Evolutionary conservation across 2,888 invertebrate genomes (phyloP), one percentile per base, ranked within the genome.

Genomic region (Bombylius discolor): DNA sequence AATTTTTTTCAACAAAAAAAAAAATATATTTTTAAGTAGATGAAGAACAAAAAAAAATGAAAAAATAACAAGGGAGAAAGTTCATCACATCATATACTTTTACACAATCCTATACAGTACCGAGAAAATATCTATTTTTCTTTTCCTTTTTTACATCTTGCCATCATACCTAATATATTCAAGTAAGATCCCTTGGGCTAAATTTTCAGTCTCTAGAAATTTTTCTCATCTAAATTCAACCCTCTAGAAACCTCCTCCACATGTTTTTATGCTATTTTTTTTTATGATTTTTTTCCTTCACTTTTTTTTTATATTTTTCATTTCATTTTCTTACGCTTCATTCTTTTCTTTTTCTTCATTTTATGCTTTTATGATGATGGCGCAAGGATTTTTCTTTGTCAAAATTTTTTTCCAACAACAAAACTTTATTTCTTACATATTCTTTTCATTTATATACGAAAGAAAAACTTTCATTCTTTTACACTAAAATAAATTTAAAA

Each of bases 131-230:
- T 9, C 1, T 36, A 9, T 36, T 36, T 36, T 36, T 36, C 9
- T 4, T 36, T 36, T 36, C 9, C 6, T 36, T 42, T 11, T 42
- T 8, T 42, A 42, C 11, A 42, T 42, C 5, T 11, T 42, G 1
- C 8, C 39, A 42, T 36, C 23, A 23, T 23, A 23, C 23, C n/a
- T n/a, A n/a, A 34, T 6, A 36, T 51, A 56, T 56, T 56, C 56
- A 51, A 51, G 56, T 51, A 52, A 56, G 56, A 31, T 52, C 56
- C 56, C 56, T 52, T 48, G 52, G 52, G 56, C 52, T 56, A 56
- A 47, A 52, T 55, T 45, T 52, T 52, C 49, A 44, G 52, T 46
- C 32, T 23, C 39, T 33, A n/a, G 47, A 53, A 54, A 54, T 46
- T 56, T 52, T 45, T 42, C 49, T 55, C 47, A 42, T 42, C 34